Evolutionary conservation across 2,797 vertebrate genomes (phyloP), one percentile per base, ranked within the genome.

Genomic region (Rhinatrema bivittatum): DNA sequence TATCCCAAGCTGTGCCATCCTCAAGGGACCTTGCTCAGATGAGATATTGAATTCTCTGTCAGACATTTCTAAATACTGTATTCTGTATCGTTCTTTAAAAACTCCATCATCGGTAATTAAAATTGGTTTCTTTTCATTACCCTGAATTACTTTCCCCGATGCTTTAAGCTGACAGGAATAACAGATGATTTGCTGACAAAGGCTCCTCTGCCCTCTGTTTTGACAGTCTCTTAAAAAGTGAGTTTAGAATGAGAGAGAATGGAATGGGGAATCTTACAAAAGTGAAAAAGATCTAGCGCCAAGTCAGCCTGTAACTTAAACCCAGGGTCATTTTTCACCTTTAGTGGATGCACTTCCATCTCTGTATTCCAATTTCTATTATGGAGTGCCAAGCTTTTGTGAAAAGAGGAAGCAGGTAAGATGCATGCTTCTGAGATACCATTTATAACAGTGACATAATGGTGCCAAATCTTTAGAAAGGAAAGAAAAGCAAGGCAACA

Each of bases 391-490:
- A 39, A 2, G 9, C 7, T 30, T 37, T 19, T 36, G 20, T 23
- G 24, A 32, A 58, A 38, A 32, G 4, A 7, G 34, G 19, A 16
- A 50, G 20, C 42, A 39, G 46, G 66, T 55, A 20, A 47, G 42
- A 49, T 43, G 20, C 12, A 29, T 28, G n/a, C 17, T 61, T 74
- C 67, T 11, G 59, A 61, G 32, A 58, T 55, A 62, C 32, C 26
- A 63, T 62, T 75, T 78, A 29, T 55, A 39, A 53, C 39, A 45
- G 27, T 58, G 59, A 62, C 28, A 66, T 62, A 76, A 70, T 40
- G 14, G 36, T 65, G 31, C 58, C 53, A 49, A 36, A 18, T 62
- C 36, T 70, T 42, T 53, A 24, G 47, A 48, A 53, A 46, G 46
- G 44, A 62, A 39, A 51, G 37, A 39, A 4, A 31, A 16, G 37